Base-by-base conservation (phyloP, 2,113 vertebrate species). In the Semicossyphus pulcher region DNA sequence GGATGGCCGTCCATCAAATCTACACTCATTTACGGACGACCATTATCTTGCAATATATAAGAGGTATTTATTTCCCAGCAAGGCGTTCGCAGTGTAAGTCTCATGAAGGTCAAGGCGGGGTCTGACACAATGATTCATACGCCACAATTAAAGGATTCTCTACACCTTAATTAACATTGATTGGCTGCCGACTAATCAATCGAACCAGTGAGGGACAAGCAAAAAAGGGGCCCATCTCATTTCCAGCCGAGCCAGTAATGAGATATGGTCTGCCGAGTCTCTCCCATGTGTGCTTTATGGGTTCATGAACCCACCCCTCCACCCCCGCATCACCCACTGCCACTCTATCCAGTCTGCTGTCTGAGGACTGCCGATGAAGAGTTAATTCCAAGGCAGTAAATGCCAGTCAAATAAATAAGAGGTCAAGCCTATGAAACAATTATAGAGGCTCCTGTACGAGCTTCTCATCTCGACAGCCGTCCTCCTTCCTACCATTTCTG, bases 161-260 rank as follows among this genome's bases (percentile, higher is more conserved):
- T 83, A 86, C 90, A 88, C 90, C 91, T 94, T 94, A 94, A 94
- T 94, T 94, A 93, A 89, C 93, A 93, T 93, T 92, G 93, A 94
- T 93, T 89, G 89, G 81, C 80, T 78, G 73, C 76, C 80, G 83
- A 86, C 88, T 86, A 91, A 93, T 94, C 93, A 89, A 93, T 93
- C 25, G 78, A 74, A 75, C 65, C 81, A 54, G 85, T 79, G 84
- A 82, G 80, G 85, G 79, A 88, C 81, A 88, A 82, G 87, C 67
- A 78, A 69, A 80, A n/a, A 81, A 76, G 64, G 69, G 73, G 65
- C 79, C 76, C 76, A 83, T 89, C 88, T 91, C 86, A 78, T 88
- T 83, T 78, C 76, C 54, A 85, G 75, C 52, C 29, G n/a, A 51
- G 18, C 60, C 70, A 31, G 81, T 92, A 93, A 94, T 92, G 87